Base-by-base conservation (phyloP, 2,113 vertebrate genomes). In the Eolophus roseicapilla region DNA sequence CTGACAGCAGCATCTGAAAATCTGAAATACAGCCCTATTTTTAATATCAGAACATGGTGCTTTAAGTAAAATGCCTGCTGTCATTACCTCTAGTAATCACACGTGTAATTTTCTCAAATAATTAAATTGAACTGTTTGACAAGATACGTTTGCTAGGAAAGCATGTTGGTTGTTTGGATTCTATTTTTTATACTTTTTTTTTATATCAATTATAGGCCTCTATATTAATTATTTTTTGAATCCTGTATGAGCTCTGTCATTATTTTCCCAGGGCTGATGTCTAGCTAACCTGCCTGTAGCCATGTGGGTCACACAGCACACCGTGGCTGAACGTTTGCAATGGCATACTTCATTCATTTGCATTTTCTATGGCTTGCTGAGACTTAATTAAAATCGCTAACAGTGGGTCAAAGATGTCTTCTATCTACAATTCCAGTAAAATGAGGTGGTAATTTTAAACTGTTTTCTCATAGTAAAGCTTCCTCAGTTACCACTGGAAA, bases 41-140 rank as follows among this genome's bases (percentile, higher is more conserved):
- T 91, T 88, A 69, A 60, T 68, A 68, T n/a, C 39, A 78, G 88
- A 86, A 68, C 57, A 74, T 14, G 8, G 23, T 77, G 4, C 43
- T 89, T 78, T 47, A 55, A 60, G 55, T 84, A 77, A 96, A 90
- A 89, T 89, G 31, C 10, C 37, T 82, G 27, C 43, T 92, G 46
- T 41, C n/a, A 50, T 62, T 84, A 67, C 46, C 13, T 88, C 64
- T 91, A 91, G 83, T 71, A 93, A 84, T 82, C 46, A 92, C 92
- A 91, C 69, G 29, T 50, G 14, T 44, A 86, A 83, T 95, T 93
- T 95, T 91, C 82, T 86, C 50, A 88, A 89, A 91, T 88, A 92
- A 90, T 92, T 65, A 83, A 89, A 83, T 33, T 21, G 52, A 93
- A 55, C n/a, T 10, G 10, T 68, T 77, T 75, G 37, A 81, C 37